phyloP scores from a whole-genome alignment of 1,140 invertebrate genomes.

The Rhagoletis zephyria region DNA sequence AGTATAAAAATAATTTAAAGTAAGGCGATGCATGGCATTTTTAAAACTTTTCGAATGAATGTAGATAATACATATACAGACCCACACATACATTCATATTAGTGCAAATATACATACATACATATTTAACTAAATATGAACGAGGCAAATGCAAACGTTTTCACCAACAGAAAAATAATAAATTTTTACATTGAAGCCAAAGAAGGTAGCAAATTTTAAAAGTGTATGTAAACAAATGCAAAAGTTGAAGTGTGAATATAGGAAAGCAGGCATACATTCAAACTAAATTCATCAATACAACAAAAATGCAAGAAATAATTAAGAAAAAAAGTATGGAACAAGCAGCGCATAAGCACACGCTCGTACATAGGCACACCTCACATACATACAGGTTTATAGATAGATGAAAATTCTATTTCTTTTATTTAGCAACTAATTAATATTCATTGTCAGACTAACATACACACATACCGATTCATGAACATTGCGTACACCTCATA shows the following conservation, averaged over 20 bases:
- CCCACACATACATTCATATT: not conserved
- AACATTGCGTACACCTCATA: not conserved
- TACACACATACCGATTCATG: not conserved
- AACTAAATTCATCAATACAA: not conserved
- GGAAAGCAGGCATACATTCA: conserved; percentile 20
- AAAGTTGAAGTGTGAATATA: conserved; percentile 46
- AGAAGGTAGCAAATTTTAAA: not conserved
- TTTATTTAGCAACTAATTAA: not conserved
- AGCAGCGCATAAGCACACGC: not conserved
- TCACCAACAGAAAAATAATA: not conserved
- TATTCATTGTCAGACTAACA: not conserved
- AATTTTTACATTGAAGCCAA: conserved; percentile 35
- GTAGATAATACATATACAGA: not conserved
- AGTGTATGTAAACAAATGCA: not conserved
- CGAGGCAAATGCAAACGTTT: conserved; percentile 13
- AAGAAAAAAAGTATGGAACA: too few species aligned
- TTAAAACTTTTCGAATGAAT: not conserved
- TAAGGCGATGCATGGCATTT: not conserved
- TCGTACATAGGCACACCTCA: not conserved
- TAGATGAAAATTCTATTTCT: too few species aligned
- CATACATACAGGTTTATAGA: not conserved
- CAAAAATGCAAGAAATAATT: not conserved
- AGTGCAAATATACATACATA: too few species aligned
- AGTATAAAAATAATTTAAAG: not conserved
- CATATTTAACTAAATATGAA: conserved; percentile 23